These are phyloP conservation scores for Scelioninae gen. 1 DNA, from an alignment of 2,888 invertebrate genomes.

Conservation along the genomic window DNA sequence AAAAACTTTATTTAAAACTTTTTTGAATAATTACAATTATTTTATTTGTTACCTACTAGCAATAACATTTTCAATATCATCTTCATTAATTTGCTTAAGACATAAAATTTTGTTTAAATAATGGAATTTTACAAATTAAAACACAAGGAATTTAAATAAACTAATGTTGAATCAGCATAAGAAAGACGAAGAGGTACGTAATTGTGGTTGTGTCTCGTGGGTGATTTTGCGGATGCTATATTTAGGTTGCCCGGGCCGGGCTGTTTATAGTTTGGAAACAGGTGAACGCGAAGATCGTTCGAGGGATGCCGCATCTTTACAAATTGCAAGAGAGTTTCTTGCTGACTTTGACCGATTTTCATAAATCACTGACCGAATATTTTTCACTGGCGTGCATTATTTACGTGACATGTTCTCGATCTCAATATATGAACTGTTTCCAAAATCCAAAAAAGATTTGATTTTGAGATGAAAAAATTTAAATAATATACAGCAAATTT, in stretches of 20 bases:
- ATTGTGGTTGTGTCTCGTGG: slow-evolving; percentile 78
- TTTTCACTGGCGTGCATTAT: slow-evolving; percentile 43
- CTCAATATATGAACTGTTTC: slow-evolving; percentile 20
- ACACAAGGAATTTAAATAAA: slow-evolving; percentile 17
- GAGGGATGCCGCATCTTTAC: slow-evolving; percentile 68
- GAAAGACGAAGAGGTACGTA: slow-evolving; percentile 59
- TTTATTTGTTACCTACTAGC: too few species aligned
- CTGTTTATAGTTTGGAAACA: slow-evolving; percentile 83
- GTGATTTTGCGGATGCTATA: slow-evolving; percentile 81
- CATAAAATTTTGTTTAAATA: too few species aligned
- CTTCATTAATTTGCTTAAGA: too few species aligned
- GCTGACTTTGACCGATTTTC: slow-evolving; percentile 84
- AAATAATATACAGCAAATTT: background rate
- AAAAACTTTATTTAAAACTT: too few species aligned
- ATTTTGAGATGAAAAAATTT: background rate
- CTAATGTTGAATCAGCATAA: slow-evolving; percentile 30
- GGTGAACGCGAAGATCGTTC: slow-evolving; percentile 78
- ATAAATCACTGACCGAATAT: slow-evolving; percentile 69
- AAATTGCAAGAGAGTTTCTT: slow-evolving; percentile 72
- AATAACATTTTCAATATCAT: too few species aligned
- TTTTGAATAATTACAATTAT: too few species aligned
- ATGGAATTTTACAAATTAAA: too few species aligned
- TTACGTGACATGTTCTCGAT: slow-evolving; percentile 26
- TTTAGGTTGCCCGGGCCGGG: slow-evolving; percentile 82
- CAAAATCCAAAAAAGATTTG: background rate